Base-by-base conservation (phyloP, 2,797 vertebrate species). In the Enteromius anoplus region DNA sequence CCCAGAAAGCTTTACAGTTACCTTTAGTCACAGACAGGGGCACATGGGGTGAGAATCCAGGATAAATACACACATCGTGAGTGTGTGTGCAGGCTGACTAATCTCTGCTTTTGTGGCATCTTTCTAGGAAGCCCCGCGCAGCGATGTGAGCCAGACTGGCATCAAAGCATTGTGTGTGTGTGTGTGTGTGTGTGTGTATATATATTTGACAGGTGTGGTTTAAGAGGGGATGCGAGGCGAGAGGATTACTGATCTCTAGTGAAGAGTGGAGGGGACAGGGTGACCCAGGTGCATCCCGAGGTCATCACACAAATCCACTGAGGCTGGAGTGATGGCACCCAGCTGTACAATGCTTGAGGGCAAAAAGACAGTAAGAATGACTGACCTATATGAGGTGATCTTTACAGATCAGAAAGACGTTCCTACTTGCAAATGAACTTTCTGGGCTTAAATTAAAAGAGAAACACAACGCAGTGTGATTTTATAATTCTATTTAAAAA, bases 71-170 rank as follows among this genome's bases (percentile, higher is more conserved):
- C 66, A 69, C 80, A 78, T 62, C 60, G 26, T 2, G 62, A 72
- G 65, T 62, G 60, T 23, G 32, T 77, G 70, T 75, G 60, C 45
- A 47, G 65, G 83, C 82, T n/a, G 80, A 29, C 83, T 90, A 92
- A 92, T 91, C 90, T 90, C 83, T 78, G 14, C 82, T 87, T 86
- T 87, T 86, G 86, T 84, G 81, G 72, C 17, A 85, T 89, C 89
- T 91, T 93, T 94, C 92, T 88, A 88, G 89, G 90, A 94, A 93
- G 84, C 80, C 81, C n/a, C 19, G 23, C 80, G 45, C 58, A 86
- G 78, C 65, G 80, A 86, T 55, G 65, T 87, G 83, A 81, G 75
- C 64, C 73, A 85, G 37, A 19, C 37, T 55, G 58, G 42, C 62
- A n/a, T 23, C 34, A 65, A 55, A 53, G 60, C 42, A 42, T 26